Evolutionary conservation across 2,113 vertebrate species (phyloP).

Genomic region (Zosterops japonicus): DNA sequence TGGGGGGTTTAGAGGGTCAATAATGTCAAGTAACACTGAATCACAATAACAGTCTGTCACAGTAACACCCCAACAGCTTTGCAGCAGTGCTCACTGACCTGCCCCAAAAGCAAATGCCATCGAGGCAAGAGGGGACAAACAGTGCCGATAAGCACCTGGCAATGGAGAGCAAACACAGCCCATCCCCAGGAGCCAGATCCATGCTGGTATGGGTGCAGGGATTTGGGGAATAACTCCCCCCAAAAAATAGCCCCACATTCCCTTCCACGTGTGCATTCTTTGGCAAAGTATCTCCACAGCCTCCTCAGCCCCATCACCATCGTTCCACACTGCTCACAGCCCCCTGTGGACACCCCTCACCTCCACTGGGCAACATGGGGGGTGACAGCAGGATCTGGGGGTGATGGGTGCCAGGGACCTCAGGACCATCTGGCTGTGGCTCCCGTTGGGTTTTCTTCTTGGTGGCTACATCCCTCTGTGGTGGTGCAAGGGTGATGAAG

Average conservation of each 20-base stretch:
- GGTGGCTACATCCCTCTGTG: constrained; percentile 33
- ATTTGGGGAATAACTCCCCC: neutral
- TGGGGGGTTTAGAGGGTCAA: neutral
- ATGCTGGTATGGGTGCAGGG: rapidly evolving
- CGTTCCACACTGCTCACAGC: rapidly evolving
- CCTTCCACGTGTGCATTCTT: rapidly evolving
- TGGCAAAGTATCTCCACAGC: neutral
- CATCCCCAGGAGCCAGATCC: neutral
- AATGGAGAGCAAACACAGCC: neutral
- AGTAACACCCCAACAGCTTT: neutral
- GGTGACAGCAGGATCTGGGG: neutral
- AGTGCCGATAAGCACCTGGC: rapidly evolving
- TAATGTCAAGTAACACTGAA: rapidly evolving
- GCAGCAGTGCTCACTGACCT: rapidly evolving
- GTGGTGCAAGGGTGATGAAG: constrained; percentile 88
- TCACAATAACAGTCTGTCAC: rapidly evolving
- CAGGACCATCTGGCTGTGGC: rapidly evolving
- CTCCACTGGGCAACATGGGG: neutral
- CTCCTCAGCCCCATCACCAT: neutral
- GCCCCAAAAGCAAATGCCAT: constrained; percentile 36
- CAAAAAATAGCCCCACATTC: neutral
- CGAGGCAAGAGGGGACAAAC: neutral
- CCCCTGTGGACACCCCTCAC: neutral
- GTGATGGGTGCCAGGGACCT: rapidly evolving
- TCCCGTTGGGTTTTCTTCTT: neutral